A percentile compares a stretch with the other conserved stretches of the same genome.
These are phyloP conservation scores for Eudemis profundana DNA, from an alignment of 2,888 invertebrate species.

Conservation along the genomic window DNA sequence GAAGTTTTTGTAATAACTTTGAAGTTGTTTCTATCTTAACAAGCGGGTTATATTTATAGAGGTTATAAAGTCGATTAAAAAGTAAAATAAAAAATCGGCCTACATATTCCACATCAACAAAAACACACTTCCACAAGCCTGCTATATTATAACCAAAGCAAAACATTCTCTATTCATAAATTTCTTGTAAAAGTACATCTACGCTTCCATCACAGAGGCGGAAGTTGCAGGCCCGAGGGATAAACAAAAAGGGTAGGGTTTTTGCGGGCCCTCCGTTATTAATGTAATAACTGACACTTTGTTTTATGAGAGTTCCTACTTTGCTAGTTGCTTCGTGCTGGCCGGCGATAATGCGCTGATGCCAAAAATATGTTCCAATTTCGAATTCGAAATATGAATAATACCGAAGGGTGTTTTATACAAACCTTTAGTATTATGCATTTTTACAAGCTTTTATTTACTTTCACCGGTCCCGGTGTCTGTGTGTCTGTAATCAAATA, in stretches of 20 bases:
- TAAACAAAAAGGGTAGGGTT: constrained; percentile 78
- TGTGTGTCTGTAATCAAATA: too few relatives aligned
- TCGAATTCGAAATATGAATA: constrained; percentile 3
- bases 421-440: too few relatives aligned
- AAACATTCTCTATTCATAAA: constrained; percentile 44
- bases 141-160: constrained; percentile 36
- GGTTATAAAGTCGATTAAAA: too few relatives aligned
- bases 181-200: constrained; percentile 43
- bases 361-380: constrained; percentile 26
- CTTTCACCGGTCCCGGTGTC: too few relatives aligned
- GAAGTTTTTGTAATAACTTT: too few relatives aligned
- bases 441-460: too few relatives aligned
- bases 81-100: neutral
- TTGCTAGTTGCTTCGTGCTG: constrained; percentile 64
- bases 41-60: too few relatives aligned
- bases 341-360: constrained; percentile 46
- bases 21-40: too few relatives aligned
- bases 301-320: constrained; percentile 80
- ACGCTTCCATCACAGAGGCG: constrained; percentile 62
- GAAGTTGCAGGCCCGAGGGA: constrained; percentile 65
- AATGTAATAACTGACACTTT: constrained; percentile 84
- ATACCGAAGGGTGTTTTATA: neutral
- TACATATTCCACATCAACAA: constrained; percentile 10
- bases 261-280: constrained; percentile 75
- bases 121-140: constrained; percentile 32